Base-by-base conservation (phyloP, 2,888 invertebrate species). In the Pherbina coryleti region DNA sequence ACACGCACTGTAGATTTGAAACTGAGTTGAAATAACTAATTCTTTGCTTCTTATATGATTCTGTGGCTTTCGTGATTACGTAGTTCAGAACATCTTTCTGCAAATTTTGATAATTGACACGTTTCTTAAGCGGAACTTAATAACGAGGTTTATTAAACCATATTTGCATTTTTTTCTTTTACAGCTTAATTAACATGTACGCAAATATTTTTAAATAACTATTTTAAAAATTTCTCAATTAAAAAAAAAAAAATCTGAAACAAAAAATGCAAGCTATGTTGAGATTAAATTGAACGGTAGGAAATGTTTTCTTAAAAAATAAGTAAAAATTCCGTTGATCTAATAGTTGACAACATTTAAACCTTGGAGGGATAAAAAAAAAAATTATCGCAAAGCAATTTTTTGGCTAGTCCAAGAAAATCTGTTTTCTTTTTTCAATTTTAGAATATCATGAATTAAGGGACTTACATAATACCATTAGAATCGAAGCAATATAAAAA, bases 1-100 rank as follows among this genome's bases (percentile, higher is more conserved):
- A 17, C 9, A 34, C 28, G 53, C 31, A 64, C 31, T 37, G 5
- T 37, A n/a, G 3, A 25, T 57, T 37, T 7, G 11, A 44, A 60
- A 74, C 51, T 64, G 49, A 25, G 31, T 64, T 57, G 28, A 37
- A 57, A 22, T 34, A 53, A 34, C 31, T 9, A 72, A 57, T 25
- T 57, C 31, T 34, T 53, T 72, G 72, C 57, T 31, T 72, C 72
- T 72, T 72, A 72, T 72, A 72, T 72, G 64, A 51, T 51, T 64
- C 34, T 49, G 5, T 25, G 14, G 19, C 44, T 44, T 25, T 44
- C 19, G 14, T 25, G 11, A 44, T 14, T 25, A 17, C 3, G 25
- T 7, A 7, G 9, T 14, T 37, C 7, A 5, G 28, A 25, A 53
- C 25, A 51, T 49, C 25, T 25, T 14, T n/a, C n/a, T 70, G 0